A percentile compares a stretch with the other conserved stretches of the same genome.
These are phyloP conservation scores for Apolygus lucorum DNA, from an alignment of 1,140 invertebrate species.

Conservation along the genomic window DNA sequence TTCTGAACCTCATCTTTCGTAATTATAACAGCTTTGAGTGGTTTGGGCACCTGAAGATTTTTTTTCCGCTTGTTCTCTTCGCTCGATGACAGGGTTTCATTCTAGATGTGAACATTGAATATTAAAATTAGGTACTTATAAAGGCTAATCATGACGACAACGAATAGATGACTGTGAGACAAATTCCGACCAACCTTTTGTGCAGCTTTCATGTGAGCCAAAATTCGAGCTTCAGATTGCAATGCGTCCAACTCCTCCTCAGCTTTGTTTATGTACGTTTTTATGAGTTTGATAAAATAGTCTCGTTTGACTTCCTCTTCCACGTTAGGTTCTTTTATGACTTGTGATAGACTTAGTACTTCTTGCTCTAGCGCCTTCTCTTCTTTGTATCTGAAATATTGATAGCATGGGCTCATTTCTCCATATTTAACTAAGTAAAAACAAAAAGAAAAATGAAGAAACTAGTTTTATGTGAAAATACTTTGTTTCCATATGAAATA, in stretches of 20 bases:
- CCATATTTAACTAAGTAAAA: no score
- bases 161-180: no score
- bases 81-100: constrained; percentile 17
- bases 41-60: constrained; percentile 36
- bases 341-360: constrained; percentile 39
- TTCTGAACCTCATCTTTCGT: constrained; percentile 84
- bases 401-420: no score
- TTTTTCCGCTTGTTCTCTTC: constrained; percentile 29
- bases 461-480: no score
- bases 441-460: no score
- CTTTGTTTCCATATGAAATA: no score
- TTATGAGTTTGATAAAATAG: constrained; percentile 71
- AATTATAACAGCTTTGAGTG: constrained; percentile 85
- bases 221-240: constrained; percentile 59
- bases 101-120: no score
- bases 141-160: no score
- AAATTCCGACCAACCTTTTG: constrained; percentile 37
- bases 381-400: constrained; percentile 43
- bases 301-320: constrained; percentile 76
- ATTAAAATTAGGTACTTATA: no score
- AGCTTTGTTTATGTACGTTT: constrained; percentile 61
- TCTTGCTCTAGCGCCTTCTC: constrained; percentile 68
- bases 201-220: constrained; percentile 58
- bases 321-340: constrained; percentile 42
- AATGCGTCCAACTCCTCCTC: constrained; percentile 70